Conservation (phyloP, 1,140 invertebrate species). For the Brachystomella parvula region DNA sequence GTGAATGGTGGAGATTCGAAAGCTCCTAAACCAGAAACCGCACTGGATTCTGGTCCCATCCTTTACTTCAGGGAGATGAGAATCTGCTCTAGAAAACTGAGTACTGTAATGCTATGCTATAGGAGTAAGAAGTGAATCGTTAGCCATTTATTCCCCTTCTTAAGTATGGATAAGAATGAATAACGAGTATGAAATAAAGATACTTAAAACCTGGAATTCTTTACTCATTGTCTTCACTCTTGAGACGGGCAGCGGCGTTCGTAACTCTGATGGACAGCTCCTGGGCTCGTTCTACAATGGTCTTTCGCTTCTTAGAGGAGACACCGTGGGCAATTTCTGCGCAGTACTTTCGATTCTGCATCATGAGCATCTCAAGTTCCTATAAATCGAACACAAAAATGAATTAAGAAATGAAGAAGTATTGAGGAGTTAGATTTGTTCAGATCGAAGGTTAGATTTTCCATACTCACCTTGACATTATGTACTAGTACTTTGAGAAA, state of each 20-base stretch:
- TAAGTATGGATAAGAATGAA: background rate
- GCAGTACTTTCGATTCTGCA: constrained; percentile 96
- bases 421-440: constrained; percentile 5
- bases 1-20: too few species aligned
- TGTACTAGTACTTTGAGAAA: constrained; percentile 87
- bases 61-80: too few species aligned
- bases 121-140: background rate
- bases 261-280: constrained; percentile 91
- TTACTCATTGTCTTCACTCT: constrained; percentile 98
- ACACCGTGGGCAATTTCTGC: constrained; percentile 96
- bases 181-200: constrained; percentile 2
- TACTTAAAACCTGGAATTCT: constrained; percentile 22
- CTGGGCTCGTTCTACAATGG: constrained; percentile 91
- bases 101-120: too few species aligned
- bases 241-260: constrained; percentile 88
- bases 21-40: too few species aligned
- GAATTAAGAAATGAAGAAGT: constrained; percentile 19
- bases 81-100: background rate
- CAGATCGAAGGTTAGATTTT: background rate
- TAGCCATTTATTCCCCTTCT: constrained; percentile 3
- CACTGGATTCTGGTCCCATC: too few species aligned
- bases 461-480: constrained; percentile 68
- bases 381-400: constrained; percentile 48
- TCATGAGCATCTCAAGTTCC: constrained; percentile 97
- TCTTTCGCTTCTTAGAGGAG: constrained; percentile 90